These are phyloP conservation scores for Hoplodrina ambigua DNA, from an alignment of 2,888 invertebrate species.

Conservation along the genomic window DNA sequence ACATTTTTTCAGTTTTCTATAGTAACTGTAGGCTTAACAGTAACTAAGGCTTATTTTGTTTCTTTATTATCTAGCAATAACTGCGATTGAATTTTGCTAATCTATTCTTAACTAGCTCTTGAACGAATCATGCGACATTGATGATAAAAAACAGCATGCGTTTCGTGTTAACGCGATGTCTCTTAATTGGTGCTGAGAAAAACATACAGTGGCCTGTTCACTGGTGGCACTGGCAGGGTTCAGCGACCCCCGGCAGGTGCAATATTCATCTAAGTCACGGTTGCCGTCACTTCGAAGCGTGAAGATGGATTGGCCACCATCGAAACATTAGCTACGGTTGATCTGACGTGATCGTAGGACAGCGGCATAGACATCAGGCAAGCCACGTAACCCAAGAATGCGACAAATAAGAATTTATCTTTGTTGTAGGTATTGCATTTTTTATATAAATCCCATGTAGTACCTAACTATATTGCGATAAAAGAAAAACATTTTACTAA, in stretches of 20 bases:
- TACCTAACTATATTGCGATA: too few relatives aligned
- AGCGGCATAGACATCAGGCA: constrained; percentile 26
- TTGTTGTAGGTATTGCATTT: neutral
- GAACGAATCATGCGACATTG: constrained; percentile 39
- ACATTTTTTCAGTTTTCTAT: too few relatives aligned
- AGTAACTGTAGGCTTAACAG: too few relatives aligned
- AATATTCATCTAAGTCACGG: constrained; percentile 78
- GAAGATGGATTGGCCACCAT: constrained; percentile 78
- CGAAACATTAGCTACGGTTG: constrained; percentile 69
- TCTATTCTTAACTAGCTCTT: constrained; percentile 14
- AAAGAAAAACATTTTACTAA: too few relatives aligned
- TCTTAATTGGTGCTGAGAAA: constrained; percentile 31
- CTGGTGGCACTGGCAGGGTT: constrained; percentile 55
- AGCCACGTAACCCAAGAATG: constrained; percentile 28
- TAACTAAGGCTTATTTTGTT: too few relatives aligned
- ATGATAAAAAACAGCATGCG: constrained; percentile 34
- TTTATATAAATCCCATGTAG: neutral
- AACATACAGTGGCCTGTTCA: constrained; percentile 15
- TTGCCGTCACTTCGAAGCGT: constrained; percentile 61
- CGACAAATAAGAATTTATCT: constrained; percentile 14
- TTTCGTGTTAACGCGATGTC: constrained; percentile 31
- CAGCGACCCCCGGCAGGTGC: constrained; percentile 74
- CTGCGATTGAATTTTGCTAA: constrained; percentile 26
- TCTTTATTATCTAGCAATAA: neutral
- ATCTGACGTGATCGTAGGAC: constrained; percentile 56